These are phyloP conservation scores for Augochlora pura DNA, from an alignment of 1,140 invertebrate species.

Conservation along the genomic window DNA sequence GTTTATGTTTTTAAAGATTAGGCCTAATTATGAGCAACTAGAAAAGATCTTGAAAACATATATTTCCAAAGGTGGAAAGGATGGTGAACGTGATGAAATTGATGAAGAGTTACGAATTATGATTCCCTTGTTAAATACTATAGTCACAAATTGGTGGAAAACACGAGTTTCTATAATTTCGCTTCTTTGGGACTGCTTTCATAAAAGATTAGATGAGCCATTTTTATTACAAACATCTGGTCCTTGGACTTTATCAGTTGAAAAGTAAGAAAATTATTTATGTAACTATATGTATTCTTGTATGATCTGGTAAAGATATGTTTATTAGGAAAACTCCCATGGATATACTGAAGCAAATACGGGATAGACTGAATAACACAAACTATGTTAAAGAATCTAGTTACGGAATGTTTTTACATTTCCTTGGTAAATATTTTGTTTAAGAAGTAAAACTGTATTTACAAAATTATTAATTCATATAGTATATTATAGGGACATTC, in stretches of 20 bases:
- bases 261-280: conserved; percentile 70
- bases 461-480: conserved; percentile 21
- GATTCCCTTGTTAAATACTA: conserved; percentile 72
- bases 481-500: conserved; percentile 68
- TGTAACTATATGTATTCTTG: not conserved
- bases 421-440: conserved; percentile 71
- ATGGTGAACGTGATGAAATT: conserved; percentile 71
- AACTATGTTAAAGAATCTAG: conserved; percentile 75
- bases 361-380: conserved; percentile 67
- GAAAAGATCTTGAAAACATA: conserved; percentile 75
- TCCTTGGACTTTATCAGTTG: conserved; percentile 73
- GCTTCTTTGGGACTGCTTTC: conserved; percentile 79
- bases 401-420: conserved; percentile 77
- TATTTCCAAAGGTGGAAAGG: conserved; percentile 71
- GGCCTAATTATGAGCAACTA: conserved; percentile 68
- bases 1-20: conserved; percentile 56
- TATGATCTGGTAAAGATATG: conserved; percentile 12
- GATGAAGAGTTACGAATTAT: conserved; percentile 76
- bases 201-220: conserved; percentile 76
- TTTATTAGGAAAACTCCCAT: conserved; percentile 72
- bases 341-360: conserved; percentile 77
- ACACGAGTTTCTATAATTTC: conserved; percentile 73
- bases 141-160: conserved; percentile 77
- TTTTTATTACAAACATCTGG: conserved; percentile 76
- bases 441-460: not conserved